Evolutionary conservation across 2,888 invertebrate species (phyloP).

Genomic region (Opisthograptis luteolata): DNA sequence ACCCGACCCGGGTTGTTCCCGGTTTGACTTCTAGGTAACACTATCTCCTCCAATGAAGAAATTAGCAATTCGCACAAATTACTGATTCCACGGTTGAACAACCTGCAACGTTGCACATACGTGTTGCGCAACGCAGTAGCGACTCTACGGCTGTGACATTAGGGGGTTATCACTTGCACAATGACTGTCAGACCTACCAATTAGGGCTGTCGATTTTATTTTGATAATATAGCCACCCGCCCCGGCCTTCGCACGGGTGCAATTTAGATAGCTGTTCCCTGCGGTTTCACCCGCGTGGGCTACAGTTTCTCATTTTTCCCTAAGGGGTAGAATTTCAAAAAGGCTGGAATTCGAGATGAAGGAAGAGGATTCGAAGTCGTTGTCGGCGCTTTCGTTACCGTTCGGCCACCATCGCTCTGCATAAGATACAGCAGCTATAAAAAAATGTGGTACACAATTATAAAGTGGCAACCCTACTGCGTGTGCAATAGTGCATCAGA

Average conservation of each 20-base stretch:
- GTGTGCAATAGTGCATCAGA: slow-evolving; percentile 1
- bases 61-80: slow-evolving; percentile 28
- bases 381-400: too few species aligned
- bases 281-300: too few species aligned
- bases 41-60: slow-evolving; percentile 4
- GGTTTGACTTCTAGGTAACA: neutral
- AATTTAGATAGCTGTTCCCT: too few species aligned
- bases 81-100: slow-evolving; percentile 33
- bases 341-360: too few species aligned
- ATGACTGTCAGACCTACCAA: neutral
- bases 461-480: neutral
- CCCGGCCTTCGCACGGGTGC: too few species aligned
- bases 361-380: too few species aligned
- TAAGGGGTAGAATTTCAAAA: too few species aligned
- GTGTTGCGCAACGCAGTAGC: slow-evolving; percentile 30
- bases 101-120: slow-evolving; percentile 15
- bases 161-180: slow-evolving; percentile 26
- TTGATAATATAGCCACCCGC: too few species aligned
- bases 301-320: too few species aligned
- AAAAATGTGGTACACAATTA: neutral
- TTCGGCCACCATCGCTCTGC: too few species aligned
- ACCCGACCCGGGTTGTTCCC: too few species aligned
- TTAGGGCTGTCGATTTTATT: slow-evolving; percentile 2
- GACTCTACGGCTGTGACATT: slow-evolving; percentile 29
- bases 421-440: too few species aligned